These are phyloP conservation scores for Xylocampa areola DNA, from an alignment of 2,888 invertebrate genomes.

Conservation along the genomic window DNA sequence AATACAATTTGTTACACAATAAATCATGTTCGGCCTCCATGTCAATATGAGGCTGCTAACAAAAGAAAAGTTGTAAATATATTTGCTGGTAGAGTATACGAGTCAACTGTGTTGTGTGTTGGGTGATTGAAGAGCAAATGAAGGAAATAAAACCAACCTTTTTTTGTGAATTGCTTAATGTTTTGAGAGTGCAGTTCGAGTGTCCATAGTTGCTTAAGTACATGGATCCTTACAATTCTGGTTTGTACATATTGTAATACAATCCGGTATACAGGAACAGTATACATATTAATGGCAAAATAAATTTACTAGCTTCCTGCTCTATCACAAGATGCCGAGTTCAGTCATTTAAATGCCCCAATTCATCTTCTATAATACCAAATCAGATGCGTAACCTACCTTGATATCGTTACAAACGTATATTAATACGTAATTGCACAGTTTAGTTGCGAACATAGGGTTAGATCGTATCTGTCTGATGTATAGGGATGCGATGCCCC, in stretches of 20 bases:
- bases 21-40: constrained; percentile 36
- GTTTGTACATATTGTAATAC: too few species aligned
- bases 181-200: too few species aligned
- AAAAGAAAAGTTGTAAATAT: constrained; percentile 33
- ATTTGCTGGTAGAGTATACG: too few species aligned
- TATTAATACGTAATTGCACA: constrained; percentile 70
- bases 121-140: constrained; percentile 4
- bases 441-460: constrained; percentile 75
- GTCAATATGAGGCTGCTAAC: constrained; percentile 43
- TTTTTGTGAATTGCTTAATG: background rate
- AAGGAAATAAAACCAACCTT: background rate
- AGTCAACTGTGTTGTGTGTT: constrained; percentile 6
- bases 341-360: background rate
- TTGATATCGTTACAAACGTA: constrained; percentile 38
- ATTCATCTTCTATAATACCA: constrained; percentile 16
- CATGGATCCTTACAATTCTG: too few species aligned
- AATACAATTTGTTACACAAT: constrained; percentile 62
- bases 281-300: too few species aligned
- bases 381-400: constrained; percentile 9
- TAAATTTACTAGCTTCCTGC: too few species aligned
- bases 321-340: background rate
- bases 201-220: too few species aligned
- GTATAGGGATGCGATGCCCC: constrained; percentile 75
- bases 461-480: constrained; percentile 80
- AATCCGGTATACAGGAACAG: too few species aligned